phyloP scores from a whole-genome alignment of 2,797 vertebrate genomes.

The Morelia viridis region DNA sequence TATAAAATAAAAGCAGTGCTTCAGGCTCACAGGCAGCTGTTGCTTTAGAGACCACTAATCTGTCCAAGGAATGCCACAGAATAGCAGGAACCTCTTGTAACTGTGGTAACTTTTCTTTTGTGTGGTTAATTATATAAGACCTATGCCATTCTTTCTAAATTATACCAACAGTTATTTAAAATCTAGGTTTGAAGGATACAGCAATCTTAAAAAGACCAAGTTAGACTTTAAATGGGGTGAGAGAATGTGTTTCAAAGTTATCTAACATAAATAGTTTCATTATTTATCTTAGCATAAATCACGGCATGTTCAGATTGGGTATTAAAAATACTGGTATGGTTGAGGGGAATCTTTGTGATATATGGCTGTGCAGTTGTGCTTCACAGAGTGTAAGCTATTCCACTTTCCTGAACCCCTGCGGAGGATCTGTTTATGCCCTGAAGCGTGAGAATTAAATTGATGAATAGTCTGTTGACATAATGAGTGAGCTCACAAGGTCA shows the following conservation, averaged over 20 bases:
- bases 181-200: not conserved
- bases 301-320: not conserved
- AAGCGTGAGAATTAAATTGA: not conserved
- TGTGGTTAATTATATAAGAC: not conserved
- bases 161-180: not conserved
- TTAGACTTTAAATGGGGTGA: not conserved
- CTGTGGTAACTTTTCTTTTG: not conserved
- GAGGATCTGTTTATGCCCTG: conserved; percentile 17
- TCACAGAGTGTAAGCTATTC: not conserved
- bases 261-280: not conserved
- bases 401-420: conserved; percentile 1
- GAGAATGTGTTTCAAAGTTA: not conserved
- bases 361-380: not conserved
- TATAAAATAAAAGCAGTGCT: not conserved
- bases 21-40: not conserved
- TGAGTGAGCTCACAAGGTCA: not conserved
- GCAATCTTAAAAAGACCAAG: not conserved
- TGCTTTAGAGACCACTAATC: not conserved
- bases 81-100: not conserved
- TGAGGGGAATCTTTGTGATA: not conserved
- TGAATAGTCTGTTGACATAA: conserved; percentile 23
- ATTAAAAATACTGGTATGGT: not conserved
- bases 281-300: not conserved
- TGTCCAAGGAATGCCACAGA: not conserved
- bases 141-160: not conserved